Conservation (phyloP, 2,113 vertebrate genomes). For the Rattus rattus region DNA sequence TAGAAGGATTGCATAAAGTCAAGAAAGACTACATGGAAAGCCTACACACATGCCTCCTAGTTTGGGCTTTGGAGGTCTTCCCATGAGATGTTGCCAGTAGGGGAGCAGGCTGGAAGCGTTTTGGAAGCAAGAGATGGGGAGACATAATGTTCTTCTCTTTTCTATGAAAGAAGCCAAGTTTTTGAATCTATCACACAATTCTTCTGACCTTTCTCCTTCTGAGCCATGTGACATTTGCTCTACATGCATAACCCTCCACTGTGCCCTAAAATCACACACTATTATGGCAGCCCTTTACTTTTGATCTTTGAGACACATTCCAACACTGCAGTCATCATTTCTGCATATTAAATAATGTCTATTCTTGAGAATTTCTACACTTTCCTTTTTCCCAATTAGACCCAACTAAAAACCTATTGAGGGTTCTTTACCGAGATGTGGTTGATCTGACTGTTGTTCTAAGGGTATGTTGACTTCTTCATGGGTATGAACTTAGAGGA, state of each 20-base stretch:
- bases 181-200: rapidly evolving
- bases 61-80: not conserved
- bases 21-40: no score
- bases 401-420: not conserved
- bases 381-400: not conserved
- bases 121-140: not conserved
- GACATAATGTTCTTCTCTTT: no score
- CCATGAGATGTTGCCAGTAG: not conserved
- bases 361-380: not conserved
- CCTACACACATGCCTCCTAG: not conserved
- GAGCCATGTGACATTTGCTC: not conserved
- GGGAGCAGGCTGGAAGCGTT: not conserved
- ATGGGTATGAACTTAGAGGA: not conserved
- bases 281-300: not conserved
- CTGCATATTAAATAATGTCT: not conserved
- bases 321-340: not conserved
- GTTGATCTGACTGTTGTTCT: no score
- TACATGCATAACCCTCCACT: not conserved
- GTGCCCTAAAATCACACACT: not conserved
- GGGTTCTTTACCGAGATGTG: no score
- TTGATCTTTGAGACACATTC: not conserved
- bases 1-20: not conserved
- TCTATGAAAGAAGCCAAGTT: not conserved
- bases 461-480: no score
- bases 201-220: not conserved